These are phyloP conservation scores for Mizuhopecten yessoensis DNA, from an alignment of 1,140 invertebrate genomes.

Conservation along the genomic window DNA sequence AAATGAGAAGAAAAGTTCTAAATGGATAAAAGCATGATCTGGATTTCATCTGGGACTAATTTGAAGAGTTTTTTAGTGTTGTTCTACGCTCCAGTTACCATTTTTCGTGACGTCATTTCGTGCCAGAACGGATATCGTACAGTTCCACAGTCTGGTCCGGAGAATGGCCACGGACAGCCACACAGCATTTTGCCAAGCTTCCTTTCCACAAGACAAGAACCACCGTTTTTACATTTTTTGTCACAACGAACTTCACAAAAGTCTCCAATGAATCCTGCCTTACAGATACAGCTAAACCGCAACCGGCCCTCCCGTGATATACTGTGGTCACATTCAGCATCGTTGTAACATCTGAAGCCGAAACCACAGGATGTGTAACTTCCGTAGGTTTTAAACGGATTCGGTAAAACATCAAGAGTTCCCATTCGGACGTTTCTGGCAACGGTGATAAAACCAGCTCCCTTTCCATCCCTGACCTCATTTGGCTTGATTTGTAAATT, in stretches of 20 bases:
- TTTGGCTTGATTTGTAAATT: not conserved
- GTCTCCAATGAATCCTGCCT: constrained; percentile 46
- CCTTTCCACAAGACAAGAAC: constrained; percentile 42
- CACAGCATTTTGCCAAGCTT: constrained; percentile 48
- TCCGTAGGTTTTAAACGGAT: constrained; percentile 8
- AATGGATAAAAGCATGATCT: not conserved
- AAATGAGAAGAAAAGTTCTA: not conserved
- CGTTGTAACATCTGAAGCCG: constrained; percentile 21
- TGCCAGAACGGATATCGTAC: not conserved
- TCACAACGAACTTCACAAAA: constrained; percentile 48
- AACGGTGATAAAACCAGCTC: not conserved
- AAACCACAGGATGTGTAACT: not conserved
- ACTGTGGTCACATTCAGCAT: not conserved
- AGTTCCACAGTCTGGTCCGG: constrained; percentile 36
- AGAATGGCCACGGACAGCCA: constrained; percentile 47
- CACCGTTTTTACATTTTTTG: constrained; percentile 47
- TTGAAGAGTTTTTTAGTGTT: not conserved
- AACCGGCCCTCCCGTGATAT: constrained; percentile 5
- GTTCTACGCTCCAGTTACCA: not conserved
- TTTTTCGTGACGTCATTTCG: constrained; percentile 17
- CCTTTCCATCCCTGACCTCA: not conserved
- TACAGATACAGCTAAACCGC: constrained; percentile 45
- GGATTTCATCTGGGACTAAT: constrained; percentile 13
- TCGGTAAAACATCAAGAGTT: not conserved
- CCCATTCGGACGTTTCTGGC: not conserved